phyloP scores from a whole-genome alignment of 2,113 vertebrate species.

The Ia io region DNA sequence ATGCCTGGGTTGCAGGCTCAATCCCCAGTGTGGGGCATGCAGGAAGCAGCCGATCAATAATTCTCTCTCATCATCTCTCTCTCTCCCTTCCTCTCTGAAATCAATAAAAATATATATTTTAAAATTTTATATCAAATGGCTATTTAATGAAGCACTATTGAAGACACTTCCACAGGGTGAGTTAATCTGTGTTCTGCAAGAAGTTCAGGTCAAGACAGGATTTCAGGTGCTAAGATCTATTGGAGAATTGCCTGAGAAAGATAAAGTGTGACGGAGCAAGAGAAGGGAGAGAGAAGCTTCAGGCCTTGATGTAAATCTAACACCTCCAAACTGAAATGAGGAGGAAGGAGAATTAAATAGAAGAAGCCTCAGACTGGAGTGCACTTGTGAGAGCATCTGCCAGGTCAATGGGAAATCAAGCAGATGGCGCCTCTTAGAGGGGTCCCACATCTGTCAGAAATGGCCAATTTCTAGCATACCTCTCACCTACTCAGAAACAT shows the following conservation, averaged over 20 bases:
- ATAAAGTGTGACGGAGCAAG: neutral
- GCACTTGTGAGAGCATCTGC: neutral
- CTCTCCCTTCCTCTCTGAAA: too few species aligned
- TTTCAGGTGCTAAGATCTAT: neutral
- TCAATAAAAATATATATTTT: too few species aligned
- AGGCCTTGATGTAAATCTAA: neutral
- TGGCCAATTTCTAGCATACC: neutral
- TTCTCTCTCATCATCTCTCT: too few species aligned
- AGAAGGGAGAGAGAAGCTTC: neutral
- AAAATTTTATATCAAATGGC: neutral
- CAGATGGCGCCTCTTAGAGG: neutral
- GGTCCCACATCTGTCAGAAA: neutral
- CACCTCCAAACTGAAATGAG: neutral
- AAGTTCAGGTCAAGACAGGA: neutral
- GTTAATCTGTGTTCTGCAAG: neutral
- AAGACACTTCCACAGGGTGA: neutral
- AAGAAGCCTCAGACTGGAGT: neutral
- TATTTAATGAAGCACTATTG: constrained; percentile 27
- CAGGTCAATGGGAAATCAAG: neutral
- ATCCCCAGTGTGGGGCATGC: too few species aligned
- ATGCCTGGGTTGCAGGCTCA: too few species aligned
- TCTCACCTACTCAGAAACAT: neutral
- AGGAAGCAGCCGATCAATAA: too few species aligned
- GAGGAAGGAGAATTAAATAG: neutral
- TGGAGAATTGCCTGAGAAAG: neutral